A percentile compares a stretch with the other conserved stretches of the same genome.
phyloP scores from a whole-genome alignment of 2,888 invertebrate genomes.

The Plagodis pulveraria region DNA sequence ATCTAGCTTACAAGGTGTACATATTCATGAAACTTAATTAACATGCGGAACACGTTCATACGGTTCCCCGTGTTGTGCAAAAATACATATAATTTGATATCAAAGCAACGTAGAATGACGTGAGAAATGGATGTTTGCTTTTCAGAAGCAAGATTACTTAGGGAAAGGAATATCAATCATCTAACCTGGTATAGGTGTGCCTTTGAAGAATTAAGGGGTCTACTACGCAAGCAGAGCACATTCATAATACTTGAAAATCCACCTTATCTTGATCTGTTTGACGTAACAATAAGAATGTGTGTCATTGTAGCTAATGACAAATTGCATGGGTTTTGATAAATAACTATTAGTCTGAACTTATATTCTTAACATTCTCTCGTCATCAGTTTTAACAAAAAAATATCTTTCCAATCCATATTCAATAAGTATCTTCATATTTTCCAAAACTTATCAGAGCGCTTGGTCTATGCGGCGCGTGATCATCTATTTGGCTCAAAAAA shows the following conservation, averaged over 20 bases:
- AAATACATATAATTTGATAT: conserved; percentile 15
- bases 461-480: no score
- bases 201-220: conserved; percentile 23
- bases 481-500: no score
- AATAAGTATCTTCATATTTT: no score
- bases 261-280: conserved; percentile 10
- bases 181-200: conserved; percentile 16
- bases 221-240: conserved; percentile 6
- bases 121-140: conserved; percentile 17
- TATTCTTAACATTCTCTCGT: no score
- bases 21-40: conserved; percentile 23
- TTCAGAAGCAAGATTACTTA: conserved; percentile 1
- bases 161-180: conserved; percentile 31
- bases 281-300: conserved; percentile 14
- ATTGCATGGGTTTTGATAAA: neutral
- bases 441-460: no score
- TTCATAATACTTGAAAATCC: conserved; percentile 14
- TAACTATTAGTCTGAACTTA: neutral
- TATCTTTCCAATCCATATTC: no score
- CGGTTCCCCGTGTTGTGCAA: conserved; percentile 7
- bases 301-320: conserved; percentile 26
- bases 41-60: conserved; percentile 5
- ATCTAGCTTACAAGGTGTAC: conserved; percentile 2
- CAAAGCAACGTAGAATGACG: conserved; percentile 19
- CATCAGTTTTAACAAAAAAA: no score